A percentile compares a stretch with the other conserved stretches of the same genome.
These are phyloP conservation scores for Perca schrenkii DNA, from an alignment of 2,113 vertebrate species.

Conservation along the genomic window DNA sequence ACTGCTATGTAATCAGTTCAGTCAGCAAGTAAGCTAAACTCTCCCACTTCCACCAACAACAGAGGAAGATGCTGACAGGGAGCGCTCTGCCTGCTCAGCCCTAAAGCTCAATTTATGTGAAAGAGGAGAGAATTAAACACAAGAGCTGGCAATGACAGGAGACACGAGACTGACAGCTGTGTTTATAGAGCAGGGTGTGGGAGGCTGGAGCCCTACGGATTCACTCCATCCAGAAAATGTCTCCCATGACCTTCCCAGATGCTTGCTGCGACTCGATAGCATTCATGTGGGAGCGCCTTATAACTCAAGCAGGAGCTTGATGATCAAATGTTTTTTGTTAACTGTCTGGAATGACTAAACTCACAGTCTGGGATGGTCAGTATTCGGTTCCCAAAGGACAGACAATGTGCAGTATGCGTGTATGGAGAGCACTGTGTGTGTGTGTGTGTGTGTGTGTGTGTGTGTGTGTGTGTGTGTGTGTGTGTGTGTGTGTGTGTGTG, in stretches of 20 bases:
- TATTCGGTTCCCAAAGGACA: conserved; percentile 33
- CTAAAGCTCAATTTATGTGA: conserved; percentile 29
- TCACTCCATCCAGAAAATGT: conserved; percentile 60
- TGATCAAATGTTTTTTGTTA: conserved; percentile 65
- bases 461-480: conserved; percentile 20
- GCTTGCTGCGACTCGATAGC: conserved; percentile 66
- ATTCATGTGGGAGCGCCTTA: conserved; percentile 57
- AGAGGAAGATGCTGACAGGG: conserved; percentile 47
- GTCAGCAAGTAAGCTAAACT: conserved; percentile 51
- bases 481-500: conserved; percentile 1
- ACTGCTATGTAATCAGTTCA: conserved; percentile 35
- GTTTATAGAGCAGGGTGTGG: conserved; percentile 70
- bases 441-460: conserved; percentile 22
- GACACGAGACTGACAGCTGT: conserved; percentile 79
- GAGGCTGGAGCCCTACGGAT: conserved; percentile 52
- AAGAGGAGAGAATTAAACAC: conserved; percentile 54
- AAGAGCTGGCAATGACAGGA: conserved; percentile 60
- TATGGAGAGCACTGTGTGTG: conserved; percentile 11
- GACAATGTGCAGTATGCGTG: conserved; percentile 3
- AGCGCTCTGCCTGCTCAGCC: conserved; percentile 42
- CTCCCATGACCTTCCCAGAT: conserved; percentile 69
- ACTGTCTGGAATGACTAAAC: conserved; percentile 48
- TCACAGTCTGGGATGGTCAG: conserved; percentile 27
- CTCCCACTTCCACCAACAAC: conserved; percentile 38
- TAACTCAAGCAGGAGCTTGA: conserved; percentile 68